phyloP scores from a whole-genome alignment of 2,888 invertebrate species.

The Dryobotodes eremita region DNA sequence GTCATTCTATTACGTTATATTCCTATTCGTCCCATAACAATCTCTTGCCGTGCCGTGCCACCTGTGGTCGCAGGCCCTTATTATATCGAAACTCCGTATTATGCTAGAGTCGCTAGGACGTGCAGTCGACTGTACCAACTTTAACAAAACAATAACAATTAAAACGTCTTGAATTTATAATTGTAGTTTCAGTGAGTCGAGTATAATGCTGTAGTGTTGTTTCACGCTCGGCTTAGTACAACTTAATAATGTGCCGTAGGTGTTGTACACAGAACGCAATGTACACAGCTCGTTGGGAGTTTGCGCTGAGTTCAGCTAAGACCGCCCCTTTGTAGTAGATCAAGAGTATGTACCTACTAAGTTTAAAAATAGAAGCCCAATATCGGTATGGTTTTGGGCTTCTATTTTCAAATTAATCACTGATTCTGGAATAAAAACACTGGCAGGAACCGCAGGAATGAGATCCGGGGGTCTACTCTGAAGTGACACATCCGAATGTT shows the following conservation, averaged over 20 bases:
- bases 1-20: too few relatives aligned
- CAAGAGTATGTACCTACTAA: constrained; percentile 8
- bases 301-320: constrained; percentile 32
- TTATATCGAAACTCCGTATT: background rate
- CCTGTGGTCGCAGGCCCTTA: background rate
- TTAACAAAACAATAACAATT: constrained; percentile 22
- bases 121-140: background rate
- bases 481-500: too few relatives aligned
- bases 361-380: background rate
- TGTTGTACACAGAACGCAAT: constrained; percentile 28
- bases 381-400: background rate
- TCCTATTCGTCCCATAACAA: too few relatives aligned
- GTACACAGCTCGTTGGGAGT: constrained; percentile 33
- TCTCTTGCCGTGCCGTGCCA: too few relatives aligned
- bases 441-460: background rate
- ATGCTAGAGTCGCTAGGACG: background rate
- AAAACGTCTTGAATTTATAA: constrained; percentile 27
- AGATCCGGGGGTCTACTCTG: too few relatives aligned
- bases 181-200: constrained; percentile 30
- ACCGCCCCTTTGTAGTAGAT: constrained; percentile 26
- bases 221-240: constrained; percentile 45
- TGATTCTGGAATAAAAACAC: background rate
- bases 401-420: constrained; percentile 13
- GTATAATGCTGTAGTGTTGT: constrained; percentile 35
- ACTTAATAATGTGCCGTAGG: constrained; percentile 52